phyloP scores from a whole-genome alignment of 2,113 vertebrate genomes.

The Phocoena sinus region DNA sequence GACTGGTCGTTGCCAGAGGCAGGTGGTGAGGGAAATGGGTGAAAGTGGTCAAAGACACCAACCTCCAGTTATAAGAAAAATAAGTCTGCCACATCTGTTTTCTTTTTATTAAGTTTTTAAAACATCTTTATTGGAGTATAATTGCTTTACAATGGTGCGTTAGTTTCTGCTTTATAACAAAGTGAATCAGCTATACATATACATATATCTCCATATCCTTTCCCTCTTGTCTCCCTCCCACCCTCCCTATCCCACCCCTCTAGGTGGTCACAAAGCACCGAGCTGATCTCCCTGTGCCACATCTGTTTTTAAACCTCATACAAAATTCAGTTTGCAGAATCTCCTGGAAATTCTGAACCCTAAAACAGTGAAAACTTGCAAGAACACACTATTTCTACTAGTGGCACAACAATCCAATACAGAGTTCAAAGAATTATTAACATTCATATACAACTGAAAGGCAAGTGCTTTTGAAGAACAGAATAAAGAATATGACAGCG shows the following conservation, averaged over 20 bases:
- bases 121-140: no score
- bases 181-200: no score
- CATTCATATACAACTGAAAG: background rate
- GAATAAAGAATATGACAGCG: background rate
- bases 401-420: background rate
- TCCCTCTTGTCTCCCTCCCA: no score
- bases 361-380: background rate
- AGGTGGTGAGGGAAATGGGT: background rate
- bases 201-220: fast-evolving
- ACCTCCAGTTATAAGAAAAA: background rate
- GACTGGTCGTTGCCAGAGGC: background rate
- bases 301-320: background rate
- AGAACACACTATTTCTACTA: background rate
- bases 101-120: background rate
- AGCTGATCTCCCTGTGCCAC: background rate
- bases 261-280: no score
- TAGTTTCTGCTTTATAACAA: no score
- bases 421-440: background rate
- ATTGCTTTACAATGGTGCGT: no score
- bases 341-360: background rate
- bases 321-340: background rate
- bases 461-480: background rate
- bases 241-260: no score
- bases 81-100: background rate
- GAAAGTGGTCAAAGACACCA: background rate